Evolutionary conservation across 1,140 invertebrate species (phyloP), one percentile per base, ranked within the genome.

Genomic region (Anastrepha obliqua): DNA sequence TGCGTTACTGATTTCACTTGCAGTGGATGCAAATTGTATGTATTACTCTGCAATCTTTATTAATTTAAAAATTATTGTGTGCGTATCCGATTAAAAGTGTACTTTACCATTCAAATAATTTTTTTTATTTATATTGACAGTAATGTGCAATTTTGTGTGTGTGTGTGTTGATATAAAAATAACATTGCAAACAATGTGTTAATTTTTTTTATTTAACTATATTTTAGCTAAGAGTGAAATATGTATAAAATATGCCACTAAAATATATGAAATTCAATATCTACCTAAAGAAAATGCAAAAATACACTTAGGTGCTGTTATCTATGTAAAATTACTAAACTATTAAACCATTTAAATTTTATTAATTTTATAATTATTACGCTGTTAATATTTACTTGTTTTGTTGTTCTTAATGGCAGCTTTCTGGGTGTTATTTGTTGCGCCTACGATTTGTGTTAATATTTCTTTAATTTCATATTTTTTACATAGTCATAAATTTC

Each of bases 271-370:
- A 47, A 74, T 81, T 55, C 17, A 20, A 13, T 55, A 29, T 81
- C 55, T 81, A 29, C n/a, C 3, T 58, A 81, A 67, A 81, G 15
- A 7, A 3, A 81, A 81, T 81, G 20, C 44, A 51, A 81, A 81
- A 81, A 58, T 81, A 58, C 74, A 55, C 17, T 55, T 47, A 81
- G 15, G 47, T 55, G 17, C 17, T 29, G 51, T 55, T 55, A 55
- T 55, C 51, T 55, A 55, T 55, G 6, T 55, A 55, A 55, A 55
- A 55, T 8, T 55, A 55, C 11, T 55, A 55, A 55, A 55, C 51
- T 55, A 55, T 55, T 55, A 8, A 55, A 55, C 6, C 6, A 55
- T 55, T 55, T 55, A 11, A 70, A 39, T 13, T 70, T 15, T 44
- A 70, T 15, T 44, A 8, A 2, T 70, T 62, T 62, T 13, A 62